Evolutionary conservation across 2,113 vertebrate species (phyloP).

Genomic region (Neotragus moschatus): DNA sequence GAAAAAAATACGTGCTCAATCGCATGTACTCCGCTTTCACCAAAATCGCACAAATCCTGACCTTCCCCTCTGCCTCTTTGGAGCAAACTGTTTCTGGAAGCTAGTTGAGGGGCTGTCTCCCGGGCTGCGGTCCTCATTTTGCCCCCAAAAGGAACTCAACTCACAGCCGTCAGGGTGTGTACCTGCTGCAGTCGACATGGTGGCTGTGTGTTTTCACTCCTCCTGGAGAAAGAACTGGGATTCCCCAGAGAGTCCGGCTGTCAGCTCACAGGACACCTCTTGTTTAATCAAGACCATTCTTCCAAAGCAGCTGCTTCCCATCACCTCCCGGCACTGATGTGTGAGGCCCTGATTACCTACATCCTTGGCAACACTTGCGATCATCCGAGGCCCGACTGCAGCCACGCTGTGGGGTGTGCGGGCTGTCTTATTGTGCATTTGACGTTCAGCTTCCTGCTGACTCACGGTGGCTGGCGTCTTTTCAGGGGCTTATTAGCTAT

Average conservation of each 20-base stretch:
- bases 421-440: background rate
- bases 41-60: fast-evolving
- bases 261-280: background rate
- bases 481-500: background rate
- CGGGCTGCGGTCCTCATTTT: background rate
- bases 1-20: background rate
- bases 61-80: background rate
- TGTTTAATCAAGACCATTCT: background rate
- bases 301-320: background rate
- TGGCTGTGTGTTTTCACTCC: fast-evolving
- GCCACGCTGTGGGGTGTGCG: background rate
- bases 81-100: background rate
- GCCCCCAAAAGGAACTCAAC: fast-evolving
- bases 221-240: background rate
- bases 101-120: background rate
- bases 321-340: fast-evolving
- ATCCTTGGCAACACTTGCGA: background rate
- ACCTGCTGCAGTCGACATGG: background rate
- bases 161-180: background rate
- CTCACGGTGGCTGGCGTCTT: fast-evolving
- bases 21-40: fast-evolving
- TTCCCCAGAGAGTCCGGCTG: fast-evolving
- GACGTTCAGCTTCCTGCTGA: background rate
- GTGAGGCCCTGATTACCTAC: background rate
- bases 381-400: background rate